Percentiles rank a stretch among this genome's conserved stretches.
Conservation (phyloP, 2,888 invertebrate genomes). For the Tetranychus truncatus region DNA sequence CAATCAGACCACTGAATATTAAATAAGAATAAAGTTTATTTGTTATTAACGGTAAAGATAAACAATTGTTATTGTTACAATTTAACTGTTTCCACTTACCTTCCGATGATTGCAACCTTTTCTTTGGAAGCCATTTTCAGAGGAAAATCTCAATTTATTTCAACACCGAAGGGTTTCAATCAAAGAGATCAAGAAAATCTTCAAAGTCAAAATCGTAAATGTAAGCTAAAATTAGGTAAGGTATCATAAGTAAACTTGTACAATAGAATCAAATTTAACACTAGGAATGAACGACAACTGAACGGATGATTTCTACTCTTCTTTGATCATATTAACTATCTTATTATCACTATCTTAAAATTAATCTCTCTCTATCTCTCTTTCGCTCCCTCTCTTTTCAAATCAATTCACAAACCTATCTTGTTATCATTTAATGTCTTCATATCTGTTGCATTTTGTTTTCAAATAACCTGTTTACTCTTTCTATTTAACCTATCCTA, state of each 20-base stretch:
- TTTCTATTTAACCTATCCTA: no score
- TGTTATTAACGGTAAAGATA: not conserved
- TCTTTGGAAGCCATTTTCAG: constrained; percentile 20
- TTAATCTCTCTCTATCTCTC: no score
- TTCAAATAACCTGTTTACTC: no score
- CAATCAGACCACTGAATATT: constrained; percentile 63
- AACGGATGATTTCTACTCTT: no score
- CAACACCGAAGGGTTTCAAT: not conserved
- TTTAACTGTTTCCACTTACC: constrained; percentile 19
- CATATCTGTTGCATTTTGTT: no score
- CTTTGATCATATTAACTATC: no score
- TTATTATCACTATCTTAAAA: no score
- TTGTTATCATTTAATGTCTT: no score
- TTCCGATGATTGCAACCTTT: constrained; percentile 26
- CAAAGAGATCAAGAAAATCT: not conserved
- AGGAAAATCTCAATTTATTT: not conserved
- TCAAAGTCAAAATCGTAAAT: not conserved
- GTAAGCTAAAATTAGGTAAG: not conserved
- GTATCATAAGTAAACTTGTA: not conserved
- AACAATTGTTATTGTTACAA: not conserved
- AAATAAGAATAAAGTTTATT: not conserved
- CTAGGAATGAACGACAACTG: no score
- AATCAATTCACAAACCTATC: no score
- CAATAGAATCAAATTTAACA: no score
- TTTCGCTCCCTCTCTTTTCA: no score